Evolutionary conservation across 2,888 invertebrate species (phyloP).

Genomic region (Celastrina argiolus): DNA sequence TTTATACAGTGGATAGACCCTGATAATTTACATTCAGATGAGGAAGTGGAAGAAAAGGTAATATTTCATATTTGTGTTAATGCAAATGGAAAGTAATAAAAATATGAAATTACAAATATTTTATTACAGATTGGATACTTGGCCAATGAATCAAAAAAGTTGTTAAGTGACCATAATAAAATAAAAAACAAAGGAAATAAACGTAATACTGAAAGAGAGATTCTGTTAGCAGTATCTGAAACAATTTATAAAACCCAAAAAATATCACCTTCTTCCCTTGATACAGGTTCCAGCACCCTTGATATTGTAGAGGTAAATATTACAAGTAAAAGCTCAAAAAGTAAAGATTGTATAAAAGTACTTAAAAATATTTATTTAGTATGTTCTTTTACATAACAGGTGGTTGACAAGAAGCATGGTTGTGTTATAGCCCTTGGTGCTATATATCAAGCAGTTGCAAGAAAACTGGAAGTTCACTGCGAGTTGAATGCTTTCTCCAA

Average conservation of each 20-base stretch:
- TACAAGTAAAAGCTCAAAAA: no score
- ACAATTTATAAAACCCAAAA: conserved; percentile 44
- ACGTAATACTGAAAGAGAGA: conserved; percentile 35
- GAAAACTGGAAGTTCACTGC: conserved; percentile 48
- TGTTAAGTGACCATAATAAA: conserved; percentile 31
- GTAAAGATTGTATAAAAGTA: no score
- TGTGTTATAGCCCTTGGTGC: conserved; percentile 45
- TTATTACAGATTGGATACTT: conserved; percentile 40
- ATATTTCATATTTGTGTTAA: conserved; percentile 23
- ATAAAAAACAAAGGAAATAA: conserved; percentile 17
- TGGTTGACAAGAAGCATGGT: conserved; percentile 44
- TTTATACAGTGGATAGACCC: conserved; percentile 60
- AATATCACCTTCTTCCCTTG: conserved; percentile 39
- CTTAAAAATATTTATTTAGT: not conserved
- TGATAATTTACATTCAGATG: conserved; percentile 43
- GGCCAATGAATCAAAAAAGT: conserved; percentile 36
- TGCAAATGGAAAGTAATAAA: no score
- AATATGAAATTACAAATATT: not conserved
- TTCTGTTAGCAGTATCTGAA: conserved; percentile 46
- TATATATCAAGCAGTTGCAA: conserved; percentile 54
- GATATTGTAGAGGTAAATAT: conserved; percentile 47
- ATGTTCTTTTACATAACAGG: conserved; percentile 51
- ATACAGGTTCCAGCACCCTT: conserved; percentile 44
- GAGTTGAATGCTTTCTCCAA: conserved; percentile 54
- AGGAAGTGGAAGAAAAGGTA: conserved; percentile 44